Conservation (phyloP, 1,140 invertebrate genomes). For the Aleiodes sp. region DNA sequence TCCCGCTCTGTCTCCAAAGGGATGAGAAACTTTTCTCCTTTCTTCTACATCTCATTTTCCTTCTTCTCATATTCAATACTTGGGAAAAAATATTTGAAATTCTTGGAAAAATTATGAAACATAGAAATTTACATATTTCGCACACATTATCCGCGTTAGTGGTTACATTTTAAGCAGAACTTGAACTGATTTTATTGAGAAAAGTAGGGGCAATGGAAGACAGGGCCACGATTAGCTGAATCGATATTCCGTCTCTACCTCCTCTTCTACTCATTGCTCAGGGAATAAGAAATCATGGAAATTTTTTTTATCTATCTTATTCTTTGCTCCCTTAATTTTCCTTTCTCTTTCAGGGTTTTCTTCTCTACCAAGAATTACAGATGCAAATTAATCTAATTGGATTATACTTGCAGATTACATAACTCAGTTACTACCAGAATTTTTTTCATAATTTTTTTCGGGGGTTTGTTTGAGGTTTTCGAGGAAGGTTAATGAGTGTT, state of each 20-base stretch:
- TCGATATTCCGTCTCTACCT: conserved; percentile 29
- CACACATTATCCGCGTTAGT: too few species aligned
- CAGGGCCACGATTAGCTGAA: conserved; percentile 35
- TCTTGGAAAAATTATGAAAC: too few species aligned
- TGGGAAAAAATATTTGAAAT: too few species aligned
- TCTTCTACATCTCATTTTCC: conserved; percentile 22
- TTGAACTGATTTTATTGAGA: too few species aligned
- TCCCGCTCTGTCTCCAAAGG: not conserved
- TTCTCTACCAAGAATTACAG: conserved; percentile 33
- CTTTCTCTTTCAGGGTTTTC: not conserved
- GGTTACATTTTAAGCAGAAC: too few species aligned
- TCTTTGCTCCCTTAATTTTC: not conserved
- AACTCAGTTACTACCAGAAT: conserved; percentile 9
- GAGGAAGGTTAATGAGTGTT: not conserved
- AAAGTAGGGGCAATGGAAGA: not conserved
- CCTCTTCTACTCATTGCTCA: not conserved
- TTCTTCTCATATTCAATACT: too few species aligned
- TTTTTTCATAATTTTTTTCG: conserved; percentile 12
- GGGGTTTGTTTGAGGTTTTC: not conserved
- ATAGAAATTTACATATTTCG: too few species aligned
- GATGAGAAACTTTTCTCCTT: conserved; percentile 29
- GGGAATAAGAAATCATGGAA: conserved; percentile 16
- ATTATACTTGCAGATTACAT: conserved; percentile 42
- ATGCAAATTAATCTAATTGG: conserved; percentile 41
- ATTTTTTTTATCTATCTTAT: not conserved